Evolutionary conservation across 2,797 vertebrate genomes (phyloP).

Genomic region (Lophius americanus): DNA sequence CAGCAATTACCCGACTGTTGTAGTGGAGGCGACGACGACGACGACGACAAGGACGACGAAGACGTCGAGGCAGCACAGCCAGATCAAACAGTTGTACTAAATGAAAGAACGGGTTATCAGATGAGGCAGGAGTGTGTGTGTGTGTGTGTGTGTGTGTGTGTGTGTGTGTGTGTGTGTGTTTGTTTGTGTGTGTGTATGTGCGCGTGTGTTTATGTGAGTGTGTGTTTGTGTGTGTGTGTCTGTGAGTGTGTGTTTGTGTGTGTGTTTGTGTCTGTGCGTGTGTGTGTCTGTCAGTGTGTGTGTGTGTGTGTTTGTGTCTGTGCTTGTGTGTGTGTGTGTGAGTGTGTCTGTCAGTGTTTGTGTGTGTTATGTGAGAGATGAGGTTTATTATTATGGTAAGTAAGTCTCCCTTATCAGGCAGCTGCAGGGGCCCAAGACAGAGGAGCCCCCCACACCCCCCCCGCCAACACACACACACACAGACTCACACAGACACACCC

Average conservation of each 20-base stretch:
- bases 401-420: slow-evolving; percentile 67
- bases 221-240: too few relatives aligned
- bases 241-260: too few relatives aligned
- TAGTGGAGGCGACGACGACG: slow-evolving; percentile 60
- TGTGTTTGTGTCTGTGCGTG: too few relatives aligned
- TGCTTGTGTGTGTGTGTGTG: slow-evolving; percentile 47
- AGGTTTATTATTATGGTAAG: slow-evolving; percentile 77
- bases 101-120: slow-evolving; percentile 76
- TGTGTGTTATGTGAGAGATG: slow-evolving; percentile 76
- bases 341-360: too few relatives aligned
- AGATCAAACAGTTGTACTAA: slow-evolving; percentile 74
- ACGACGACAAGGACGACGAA: slow-evolving; percentile 59
- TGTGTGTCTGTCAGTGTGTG: too few relatives aligned
- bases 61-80: slow-evolving; percentile 29
- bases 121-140: slow-evolving; percentile 66
- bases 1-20: slow-evolving; percentile 74
- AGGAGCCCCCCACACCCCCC: slow-evolving; percentile 48
- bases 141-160: too few relatives aligned
- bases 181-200: too few relatives aligned
- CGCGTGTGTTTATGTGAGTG: too few relatives aligned
- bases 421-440: slow-evolving; percentile 61
- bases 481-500: slow-evolving; percentile 1
- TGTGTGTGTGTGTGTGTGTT: too few relatives aligned
- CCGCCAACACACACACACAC: slow-evolving; percentile 62
- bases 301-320: too few relatives aligned